phyloP scores from a whole-genome alignment of 2,113 vertebrate species.

The Elephantulus edwardii region DNA sequence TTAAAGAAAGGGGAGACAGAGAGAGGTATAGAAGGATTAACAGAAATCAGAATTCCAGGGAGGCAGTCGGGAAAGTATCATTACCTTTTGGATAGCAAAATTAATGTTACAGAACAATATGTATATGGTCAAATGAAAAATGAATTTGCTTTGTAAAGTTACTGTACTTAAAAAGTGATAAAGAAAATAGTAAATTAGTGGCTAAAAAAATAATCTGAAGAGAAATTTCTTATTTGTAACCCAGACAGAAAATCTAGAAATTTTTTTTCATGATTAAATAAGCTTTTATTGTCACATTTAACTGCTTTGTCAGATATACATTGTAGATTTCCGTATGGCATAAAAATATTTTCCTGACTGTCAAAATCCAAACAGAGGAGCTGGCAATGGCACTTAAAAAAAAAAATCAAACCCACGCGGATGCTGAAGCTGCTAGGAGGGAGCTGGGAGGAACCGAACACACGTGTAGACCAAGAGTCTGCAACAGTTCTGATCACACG shows the following conservation, averaged over 20 bases:
- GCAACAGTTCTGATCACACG: constrained; percentile 49
- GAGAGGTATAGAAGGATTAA: too few species aligned
- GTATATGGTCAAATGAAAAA: too few species aligned
- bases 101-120: too few species aligned
- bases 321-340: constrained; percentile 82
- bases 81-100: too few species aligned
- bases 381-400: constrained; percentile 66
- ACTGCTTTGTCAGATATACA: constrained; percentile 86
- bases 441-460: background rate
- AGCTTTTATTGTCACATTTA: constrained; percentile 87
- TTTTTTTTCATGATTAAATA: constrained; percentile 87
- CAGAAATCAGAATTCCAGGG: too few species aligned
- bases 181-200: background rate
- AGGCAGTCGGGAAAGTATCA: too few species aligned
- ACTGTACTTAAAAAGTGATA: too few species aligned
- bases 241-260: background rate
- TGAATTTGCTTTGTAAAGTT: too few species aligned
- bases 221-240: constrained; percentile 19
- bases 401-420: background rate
- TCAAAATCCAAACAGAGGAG: constrained; percentile 61
- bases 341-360: constrained; percentile 75
- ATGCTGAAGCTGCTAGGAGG: constrained; percentile 44
- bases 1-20: too few species aligned
- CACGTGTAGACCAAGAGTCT: constrained; percentile 42
- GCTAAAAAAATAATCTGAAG: constrained; percentile 12